phyloP scores from a whole-genome alignment of 2,113 vertebrate genomes.

The Jacana jacana region DNA sequence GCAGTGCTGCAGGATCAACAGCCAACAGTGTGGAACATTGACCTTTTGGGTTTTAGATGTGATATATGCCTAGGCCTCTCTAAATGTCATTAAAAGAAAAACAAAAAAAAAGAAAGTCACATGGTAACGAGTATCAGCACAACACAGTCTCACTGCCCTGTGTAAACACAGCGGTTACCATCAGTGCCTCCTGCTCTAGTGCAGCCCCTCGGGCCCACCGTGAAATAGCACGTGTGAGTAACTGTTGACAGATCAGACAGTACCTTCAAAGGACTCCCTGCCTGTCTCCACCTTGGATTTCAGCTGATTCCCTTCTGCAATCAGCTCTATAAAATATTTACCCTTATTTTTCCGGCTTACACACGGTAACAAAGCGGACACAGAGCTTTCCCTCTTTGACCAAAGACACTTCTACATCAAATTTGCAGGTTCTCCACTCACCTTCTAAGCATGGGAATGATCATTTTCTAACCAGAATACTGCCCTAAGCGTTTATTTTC shows the following conservation, averaged over 20 bases:
- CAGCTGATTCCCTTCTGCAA: not conserved
- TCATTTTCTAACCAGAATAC: not conserved
- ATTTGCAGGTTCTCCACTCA: not conserved
- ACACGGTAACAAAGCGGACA: not conserved
- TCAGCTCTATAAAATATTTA: not conserved
- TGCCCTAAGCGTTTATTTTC: not conserved
- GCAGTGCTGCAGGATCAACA: not conserved
- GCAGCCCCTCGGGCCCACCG: not conserved
- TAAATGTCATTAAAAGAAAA: not conserved
- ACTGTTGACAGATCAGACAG: accelerated
- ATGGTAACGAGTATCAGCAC: not conserved
- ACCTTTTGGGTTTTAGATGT: not conserved
- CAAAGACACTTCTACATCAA: not conserved
- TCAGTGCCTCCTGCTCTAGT: not conserved
- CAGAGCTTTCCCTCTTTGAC: not conserved
- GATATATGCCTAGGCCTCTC: not conserved
- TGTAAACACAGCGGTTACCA: not conserved
- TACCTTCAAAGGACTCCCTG: not conserved
- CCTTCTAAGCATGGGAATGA: not conserved
- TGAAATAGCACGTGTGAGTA: accelerated
- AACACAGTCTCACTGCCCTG: not conserved
- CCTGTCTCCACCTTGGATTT: not conserved
- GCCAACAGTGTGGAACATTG: not conserved
- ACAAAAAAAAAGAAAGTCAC: not conserved
- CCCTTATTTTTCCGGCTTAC: not conserved